A percentile compares a stretch with the other conserved stretches of the same genome.
Conservation (phyloP, 2,113 vertebrate genomes). For the Synchiropus splendidus region DNA sequence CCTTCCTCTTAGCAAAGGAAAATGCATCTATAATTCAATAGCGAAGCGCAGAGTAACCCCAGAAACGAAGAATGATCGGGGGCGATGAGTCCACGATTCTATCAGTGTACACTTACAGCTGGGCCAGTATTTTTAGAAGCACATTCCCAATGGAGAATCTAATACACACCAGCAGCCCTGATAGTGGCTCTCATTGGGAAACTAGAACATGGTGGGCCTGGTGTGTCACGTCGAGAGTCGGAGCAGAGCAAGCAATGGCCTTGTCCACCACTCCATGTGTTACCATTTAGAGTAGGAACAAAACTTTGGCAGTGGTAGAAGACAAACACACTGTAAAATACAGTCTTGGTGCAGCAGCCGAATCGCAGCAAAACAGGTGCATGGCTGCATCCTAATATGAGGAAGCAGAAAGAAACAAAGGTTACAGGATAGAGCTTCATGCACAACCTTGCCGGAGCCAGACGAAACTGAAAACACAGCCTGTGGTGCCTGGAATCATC, state of each 20-base stretch:
- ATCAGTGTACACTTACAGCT: slow-evolving; percentile 58
- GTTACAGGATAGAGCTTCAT: slow-evolving; percentile 21
- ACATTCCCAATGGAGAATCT: slow-evolving; percentile 65
- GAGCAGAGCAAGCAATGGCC: slow-evolving; percentile 11
- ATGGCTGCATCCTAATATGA: background rate
- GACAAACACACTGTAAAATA: background rate
- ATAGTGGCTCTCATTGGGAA: slow-evolving; percentile 45
- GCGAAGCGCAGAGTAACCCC: slow-evolving; percentile 38
- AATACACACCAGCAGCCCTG: slow-evolving; percentile 50
- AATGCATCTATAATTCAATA: slow-evolving; percentile 12
- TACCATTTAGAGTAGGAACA: slow-evolving; percentile 17
- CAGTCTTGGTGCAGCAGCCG: slow-evolving; percentile 1
- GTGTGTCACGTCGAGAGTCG: slow-evolving; percentile 47
- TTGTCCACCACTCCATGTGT: slow-evolving; percentile 14
- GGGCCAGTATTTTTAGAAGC: slow-evolving; percentile 64
- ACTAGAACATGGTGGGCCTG: slow-evolving; percentile 42
- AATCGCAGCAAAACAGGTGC: slow-evolving; percentile 19
- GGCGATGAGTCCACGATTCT: slow-evolving; percentile 32
- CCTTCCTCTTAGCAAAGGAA: slow-evolving; percentile 3
- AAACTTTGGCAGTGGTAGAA: slow-evolving; percentile 9
- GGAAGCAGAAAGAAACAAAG: slow-evolving; percentile 25
- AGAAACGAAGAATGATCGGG: slow-evolving; percentile 33
- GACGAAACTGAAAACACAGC: slow-evolving; percentile 27
- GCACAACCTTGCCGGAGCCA: slow-evolving; percentile 22
- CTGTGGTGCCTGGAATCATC: slow-evolving; percentile 8